Evolutionary conservation across 2,888 invertebrate species (phyloP), one percentile per base, ranked within the genome.

Genomic region (Drosophila ustulata): DNA sequence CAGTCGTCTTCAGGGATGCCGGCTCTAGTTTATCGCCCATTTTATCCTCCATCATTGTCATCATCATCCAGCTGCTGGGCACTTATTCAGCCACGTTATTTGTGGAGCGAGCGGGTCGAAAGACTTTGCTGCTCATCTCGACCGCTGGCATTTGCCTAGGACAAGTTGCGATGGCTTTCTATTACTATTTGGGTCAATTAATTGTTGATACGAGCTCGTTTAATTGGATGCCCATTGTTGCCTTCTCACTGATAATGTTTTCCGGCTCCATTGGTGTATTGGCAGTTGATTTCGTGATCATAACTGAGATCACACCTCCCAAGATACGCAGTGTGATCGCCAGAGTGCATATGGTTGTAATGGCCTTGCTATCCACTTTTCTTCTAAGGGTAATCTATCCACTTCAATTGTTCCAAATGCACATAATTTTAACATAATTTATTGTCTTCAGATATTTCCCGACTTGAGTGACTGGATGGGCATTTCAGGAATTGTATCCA

Each of bases 71-170:
- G 30, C 2, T 41, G 18, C 0, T 41, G 6, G 30, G 53, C 28
- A 41, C 53, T 2, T 41, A 30, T 9, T 53, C 30, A 7, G 41
- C 53, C 53, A 30, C 39, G 6, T 41, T 53, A 28, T 43, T 53
- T 23, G 30, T 53, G n/a, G 53, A 53, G n/a, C 6, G 43, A 30
- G 53, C 43, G 6, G 53, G 53, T 30, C 53, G 30, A n/a, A 53
- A 53, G 30, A 43, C 30, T 3, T n/a, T 43, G 0, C 30, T 43
- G 4, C 41, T 53, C 7, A 9, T 53, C 3, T 41, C 43, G 7
- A 30, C 23, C 3, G 30, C 30, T 30, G 53, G 53, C 7, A 23
- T 30, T 11, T 53, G 30, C n/a, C 28, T 53, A 23, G 53, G 53
- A 23, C 11, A 53, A 23, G 41, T 23, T 4, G 11, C 18, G 11